Conservation (phyloP, 2,113 vertebrate species). For the Indri indri region DNA sequence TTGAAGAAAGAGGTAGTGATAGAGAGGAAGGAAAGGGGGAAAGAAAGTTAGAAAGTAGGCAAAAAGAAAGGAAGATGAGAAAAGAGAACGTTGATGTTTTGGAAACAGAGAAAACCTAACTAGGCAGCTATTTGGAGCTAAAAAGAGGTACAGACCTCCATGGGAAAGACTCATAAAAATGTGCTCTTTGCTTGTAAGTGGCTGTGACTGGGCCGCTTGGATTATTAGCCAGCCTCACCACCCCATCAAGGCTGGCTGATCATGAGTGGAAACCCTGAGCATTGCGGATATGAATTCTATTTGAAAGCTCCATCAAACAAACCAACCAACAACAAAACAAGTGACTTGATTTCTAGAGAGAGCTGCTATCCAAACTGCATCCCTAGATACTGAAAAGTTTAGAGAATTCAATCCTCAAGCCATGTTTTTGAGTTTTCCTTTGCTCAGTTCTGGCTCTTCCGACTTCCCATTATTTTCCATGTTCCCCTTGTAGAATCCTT, state of each 20-base stretch:
- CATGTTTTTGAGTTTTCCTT: neutral
- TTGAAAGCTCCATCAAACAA: neutral
- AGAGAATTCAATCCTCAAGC: neutral
- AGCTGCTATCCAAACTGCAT: neutral
- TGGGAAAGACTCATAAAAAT: neutral
- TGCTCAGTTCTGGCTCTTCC: neutral
- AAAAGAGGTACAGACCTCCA: neutral
- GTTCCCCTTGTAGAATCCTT: neutral
- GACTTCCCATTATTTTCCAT: rapidly evolving
- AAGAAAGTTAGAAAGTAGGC: neutral
- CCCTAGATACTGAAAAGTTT: neutral
- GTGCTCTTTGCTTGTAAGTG: neutral
- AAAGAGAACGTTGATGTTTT: neutral
- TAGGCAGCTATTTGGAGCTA: neutral
- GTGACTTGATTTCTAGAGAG: neutral
- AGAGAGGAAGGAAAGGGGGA: neutral
- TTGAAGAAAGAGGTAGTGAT: neutral
- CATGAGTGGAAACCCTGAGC: neutral
- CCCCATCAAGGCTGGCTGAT: neutral
- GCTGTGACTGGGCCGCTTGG: neutral
- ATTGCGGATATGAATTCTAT: neutral
- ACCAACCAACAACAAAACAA: neutral
- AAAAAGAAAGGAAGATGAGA: neutral
- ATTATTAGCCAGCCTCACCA: neutral
- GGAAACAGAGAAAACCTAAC: neutral